Evolutionary conservation across 2,113 vertebrate species (phyloP), one percentile per base, ranked within the genome.

Genomic region (Callocephalon fimbriatum): DNA sequence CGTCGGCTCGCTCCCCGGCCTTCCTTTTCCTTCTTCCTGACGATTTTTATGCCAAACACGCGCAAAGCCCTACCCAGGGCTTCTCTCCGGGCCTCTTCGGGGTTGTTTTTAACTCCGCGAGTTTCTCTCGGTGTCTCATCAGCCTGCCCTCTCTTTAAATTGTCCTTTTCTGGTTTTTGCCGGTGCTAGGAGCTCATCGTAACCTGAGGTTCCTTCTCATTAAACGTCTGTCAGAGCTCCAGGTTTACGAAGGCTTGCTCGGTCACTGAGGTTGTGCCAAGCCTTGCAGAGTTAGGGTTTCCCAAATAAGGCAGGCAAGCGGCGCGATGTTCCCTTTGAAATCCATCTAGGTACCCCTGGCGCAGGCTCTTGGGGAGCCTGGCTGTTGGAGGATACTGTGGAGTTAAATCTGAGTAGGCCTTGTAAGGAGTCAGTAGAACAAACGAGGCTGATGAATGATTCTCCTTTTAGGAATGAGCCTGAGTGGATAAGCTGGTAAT

Each of bases 341-440:
- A 92, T 63, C 83, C 95, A 48, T 71, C 61, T 44, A 95, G 95
- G 97, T 95, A 92, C 56, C 75, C 75, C 76, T 79, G 92, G 93
- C 82, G 7, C 48, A 4, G 89, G 73, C 85, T 88, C 56, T 1
- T 1, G 54, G 74, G 38, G 51, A 94, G 96, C 89, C 89, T 11
- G 54, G 42, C 68, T 67, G 68, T 1, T 6, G 61, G 78, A 90
- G 87, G 87, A 79, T 21, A 25, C 74, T 6, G 66, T n/a, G 27
- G 73, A 91, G 35, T 76, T 70, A 65, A 67, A 67, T 76, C 86
- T 9, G 25, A 63, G 78, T 68, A 92, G 94, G 80, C 95, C 96
- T 96, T 97, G 96, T 97, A 97, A 96, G 95, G 96, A 97, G 88
- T 90, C 61, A 20, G 88, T 88, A 91, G 88, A 83, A 89, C 91